Percentiles rank a stretch among this genome's conserved stretches.
phyloP scores from a whole-genome alignment of 1,140 invertebrate species.

The Drosophila aff. region DNA sequence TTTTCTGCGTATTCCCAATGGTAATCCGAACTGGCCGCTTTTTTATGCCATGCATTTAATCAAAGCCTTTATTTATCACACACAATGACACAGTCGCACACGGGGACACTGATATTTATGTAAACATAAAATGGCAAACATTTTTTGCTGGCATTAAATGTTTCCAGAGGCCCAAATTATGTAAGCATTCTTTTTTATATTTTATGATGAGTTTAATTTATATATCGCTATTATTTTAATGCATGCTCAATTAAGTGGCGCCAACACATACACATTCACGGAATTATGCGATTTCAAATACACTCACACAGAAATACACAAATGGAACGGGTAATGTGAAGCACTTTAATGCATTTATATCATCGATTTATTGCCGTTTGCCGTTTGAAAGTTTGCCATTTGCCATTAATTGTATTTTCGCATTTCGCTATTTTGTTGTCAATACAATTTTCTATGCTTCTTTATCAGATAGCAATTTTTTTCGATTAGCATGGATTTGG shows the following conservation, averaged over 20 bases:
- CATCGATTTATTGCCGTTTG: conserved; percentile 67
- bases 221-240: conserved; percentile 61
- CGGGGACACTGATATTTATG: conserved; percentile 28
- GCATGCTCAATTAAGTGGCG: conserved; percentile 60
- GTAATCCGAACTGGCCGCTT: conserved; percentile 60
- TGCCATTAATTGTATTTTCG: conserved; percentile 45
- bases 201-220: conserved; percentile 57
- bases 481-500: conserved; percentile 38
- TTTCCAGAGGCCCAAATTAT: conserved; percentile 62
- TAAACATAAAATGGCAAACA: conserved; percentile 39
- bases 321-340: neutral
- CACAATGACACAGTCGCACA: conserved; percentile 25
- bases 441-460: conserved; percentile 27
- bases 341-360: conserved; percentile 66
- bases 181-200: conserved; percentile 32
- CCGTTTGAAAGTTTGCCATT: conserved; percentile 61
- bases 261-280: neutral
- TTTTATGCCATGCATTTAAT: conserved; percentile 53
- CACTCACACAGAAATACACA: conserved; percentile 3
- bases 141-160: conserved; percentile 44
- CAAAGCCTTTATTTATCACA: conserved; percentile 44
- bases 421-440: conserved; percentile 42
- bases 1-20: conserved; percentile 34
- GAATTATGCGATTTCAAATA: conserved; percentile 1
- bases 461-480: conserved; percentile 28